Evolutionary conservation across 2,888 invertebrate species (phyloP).

Genomic region (Idaea straminata): DNA sequence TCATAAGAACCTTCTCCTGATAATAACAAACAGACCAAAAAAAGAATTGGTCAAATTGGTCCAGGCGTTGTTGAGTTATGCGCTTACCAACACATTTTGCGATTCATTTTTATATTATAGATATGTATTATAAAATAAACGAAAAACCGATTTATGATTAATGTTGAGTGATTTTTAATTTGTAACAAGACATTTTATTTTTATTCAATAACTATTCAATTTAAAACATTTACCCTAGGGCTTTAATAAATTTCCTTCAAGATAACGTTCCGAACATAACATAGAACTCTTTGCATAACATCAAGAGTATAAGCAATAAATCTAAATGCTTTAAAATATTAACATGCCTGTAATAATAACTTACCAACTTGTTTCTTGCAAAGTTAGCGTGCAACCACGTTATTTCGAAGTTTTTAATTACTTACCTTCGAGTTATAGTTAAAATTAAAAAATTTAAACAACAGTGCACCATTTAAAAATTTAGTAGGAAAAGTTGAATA

Average conservation of each 20-base stretch:
- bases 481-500: neutral
- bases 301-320: neutral
- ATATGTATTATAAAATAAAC: no score
- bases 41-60: no score
- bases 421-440: neutral
- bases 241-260: neutral
- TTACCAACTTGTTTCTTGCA: constrained; percentile 18
- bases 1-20: no score
- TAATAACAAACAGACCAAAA: no score
- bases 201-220: neutral
- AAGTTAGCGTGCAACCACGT: constrained; percentile 3
- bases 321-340: constrained; percentile 8
- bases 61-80: no score
- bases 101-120: no score
- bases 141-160: no score
- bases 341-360: constrained; percentile 18
- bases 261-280: neutral
- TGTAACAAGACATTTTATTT: neutral
- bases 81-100: no score
- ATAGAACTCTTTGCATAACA: neutral
- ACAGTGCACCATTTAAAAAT: neutral
- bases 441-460: neutral
- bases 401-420: neutral
- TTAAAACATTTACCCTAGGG: neutral
- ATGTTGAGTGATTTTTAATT: no score